Evolutionary conservation across 1,140 invertebrate genomes (phyloP).

Genomic region (Pseudomyrmex concolor): DNA sequence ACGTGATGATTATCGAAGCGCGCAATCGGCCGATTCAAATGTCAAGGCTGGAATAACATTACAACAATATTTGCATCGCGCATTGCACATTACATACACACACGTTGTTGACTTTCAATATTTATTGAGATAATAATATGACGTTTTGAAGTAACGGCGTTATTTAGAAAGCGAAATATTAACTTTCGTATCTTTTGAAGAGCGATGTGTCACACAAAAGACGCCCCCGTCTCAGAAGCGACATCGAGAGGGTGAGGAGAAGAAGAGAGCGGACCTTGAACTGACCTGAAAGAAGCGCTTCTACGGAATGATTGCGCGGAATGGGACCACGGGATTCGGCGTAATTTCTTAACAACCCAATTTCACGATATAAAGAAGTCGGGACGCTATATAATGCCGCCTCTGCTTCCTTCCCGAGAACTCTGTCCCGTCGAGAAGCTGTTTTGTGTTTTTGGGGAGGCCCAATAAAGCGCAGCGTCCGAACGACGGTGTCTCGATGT

Average conservation of each 20-base stretch:
- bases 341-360: conserved; percentile 80
- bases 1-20: conserved; percentile 50
- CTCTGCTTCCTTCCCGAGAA: conserved; percentile 66
- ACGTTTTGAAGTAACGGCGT: too few species aligned
- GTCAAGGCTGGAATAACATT: conserved; percentile 58
- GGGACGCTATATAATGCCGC: conserved; percentile 63
- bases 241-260: conserved; percentile 5
- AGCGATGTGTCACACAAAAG: conserved; percentile 15
- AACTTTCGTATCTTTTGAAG: not conserved
- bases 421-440: conserved; percentile 35
- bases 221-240: not conserved
- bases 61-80: conserved; percentile 47
- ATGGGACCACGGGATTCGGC: conserved; percentile 66
- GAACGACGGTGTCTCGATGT: conserved; percentile 52
- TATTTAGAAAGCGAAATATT: not conserved
- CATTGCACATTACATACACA: conserved; percentile 6
- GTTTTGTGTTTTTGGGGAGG: conserved; percentile 59
- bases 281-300: conserved; percentile 66
- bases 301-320: conserved; percentile 62
- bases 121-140: not conserved
- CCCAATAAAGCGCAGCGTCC: conserved; percentile 73
- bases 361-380: conserved; percentile 76
- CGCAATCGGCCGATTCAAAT: conserved; percentile 48
- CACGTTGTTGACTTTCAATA: not conserved
- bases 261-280: conserved; percentile 19